Conservation (phyloP, 2,113 vertebrate species). For the Sphaerodactylus townsendi region DNA sequence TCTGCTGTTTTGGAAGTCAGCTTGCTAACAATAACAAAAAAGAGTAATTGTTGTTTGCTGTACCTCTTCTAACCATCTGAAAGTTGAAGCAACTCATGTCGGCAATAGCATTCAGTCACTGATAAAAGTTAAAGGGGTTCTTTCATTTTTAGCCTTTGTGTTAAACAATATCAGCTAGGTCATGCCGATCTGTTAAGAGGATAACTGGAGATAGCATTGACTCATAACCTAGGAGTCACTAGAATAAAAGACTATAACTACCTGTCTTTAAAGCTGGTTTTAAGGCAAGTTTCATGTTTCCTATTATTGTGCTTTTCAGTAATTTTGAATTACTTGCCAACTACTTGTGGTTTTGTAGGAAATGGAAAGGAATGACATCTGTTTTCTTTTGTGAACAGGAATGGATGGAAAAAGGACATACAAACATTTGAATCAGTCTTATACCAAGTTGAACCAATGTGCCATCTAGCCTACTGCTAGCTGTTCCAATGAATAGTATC, state of each 20-base stretch:
- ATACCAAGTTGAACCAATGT: not conserved
- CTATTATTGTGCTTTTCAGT: not conserved
- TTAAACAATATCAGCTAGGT: conserved; percentile 14
- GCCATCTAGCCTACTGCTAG: no score
- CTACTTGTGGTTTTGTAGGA: not conserved
- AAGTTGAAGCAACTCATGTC: conserved; percentile 28
- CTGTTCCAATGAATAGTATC: not conserved
- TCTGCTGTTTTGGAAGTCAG: conserved; percentile 35
- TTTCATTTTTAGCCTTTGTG: not conserved
- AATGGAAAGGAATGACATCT: not conserved
- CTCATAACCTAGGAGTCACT: conserved; percentile 13
- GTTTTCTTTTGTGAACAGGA: not conserved
- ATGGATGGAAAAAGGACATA: not conserved
- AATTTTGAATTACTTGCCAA: not conserved
- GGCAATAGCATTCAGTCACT: conserved; percentile 16
- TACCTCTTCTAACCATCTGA: conserved; percentile 43
- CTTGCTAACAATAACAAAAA: conserved; percentile 48
- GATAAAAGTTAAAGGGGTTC: conserved; percentile 23
- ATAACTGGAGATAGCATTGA: conserved; percentile 16
- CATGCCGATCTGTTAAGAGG: not conserved
- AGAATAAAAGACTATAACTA: not conserved
- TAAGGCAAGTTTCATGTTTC: not conserved
- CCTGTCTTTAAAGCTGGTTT: not conserved
- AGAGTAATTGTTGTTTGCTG: conserved; percentile 34
- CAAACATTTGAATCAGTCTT: not conserved